A percentile compares a stretch with the other conserved stretches of the same genome.
Conservation (phyloP, 2,113 vertebrate species). For the Sebastes fasciatus region DNA sequence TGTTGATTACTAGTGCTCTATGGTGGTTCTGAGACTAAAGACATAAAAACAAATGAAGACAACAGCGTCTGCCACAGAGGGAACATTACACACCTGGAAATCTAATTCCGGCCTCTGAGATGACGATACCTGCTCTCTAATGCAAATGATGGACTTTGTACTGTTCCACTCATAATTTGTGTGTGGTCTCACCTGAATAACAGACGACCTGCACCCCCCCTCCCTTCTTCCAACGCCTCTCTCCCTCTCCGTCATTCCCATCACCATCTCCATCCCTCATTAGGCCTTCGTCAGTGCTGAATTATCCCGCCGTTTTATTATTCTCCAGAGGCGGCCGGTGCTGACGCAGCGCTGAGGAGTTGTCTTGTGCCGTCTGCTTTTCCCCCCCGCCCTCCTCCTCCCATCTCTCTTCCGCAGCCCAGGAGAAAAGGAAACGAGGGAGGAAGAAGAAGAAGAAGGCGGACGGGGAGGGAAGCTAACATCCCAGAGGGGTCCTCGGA, state of each 20-base stretch:
- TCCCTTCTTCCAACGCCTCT: not conserved
- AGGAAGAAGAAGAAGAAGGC: slow-evolving; percentile 2
- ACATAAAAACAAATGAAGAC: not conserved
- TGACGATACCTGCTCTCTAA: not conserved
- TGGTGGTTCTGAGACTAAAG: not conserved
- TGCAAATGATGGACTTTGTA: not conserved
- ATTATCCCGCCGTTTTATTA: slow-evolving; percentile 69
- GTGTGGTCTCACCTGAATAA: slow-evolving; percentile 40
- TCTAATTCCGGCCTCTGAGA: not conserved
- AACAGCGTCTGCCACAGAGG: not conserved
- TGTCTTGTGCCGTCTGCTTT: slow-evolving; percentile 49
- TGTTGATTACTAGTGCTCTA: not conserved
- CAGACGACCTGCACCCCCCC: slow-evolving; percentile 29
- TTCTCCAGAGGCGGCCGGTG: slow-evolving; percentile 58
- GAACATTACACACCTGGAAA: not conserved
- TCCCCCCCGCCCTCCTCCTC: not conserved
- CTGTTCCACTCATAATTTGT: not conserved
- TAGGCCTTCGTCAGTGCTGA: slow-evolving; percentile 63
- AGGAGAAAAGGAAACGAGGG: slow-evolving; percentile 22
- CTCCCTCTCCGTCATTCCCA: not conserved
- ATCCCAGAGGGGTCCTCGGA: not conserved
- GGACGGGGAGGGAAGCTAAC: not conserved
- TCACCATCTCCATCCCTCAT: slow-evolving; percentile 44
- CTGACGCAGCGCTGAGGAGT: slow-evolving; percentile 64
- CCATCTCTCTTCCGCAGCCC: slow-evolving; percentile 15